A percentile compares a stretch with the other conserved stretches of the same genome.
Evolutionary conservation across 2,888 invertebrate genomes (phyloP).

Genomic region (Hypercompe scribonia): DNA sequence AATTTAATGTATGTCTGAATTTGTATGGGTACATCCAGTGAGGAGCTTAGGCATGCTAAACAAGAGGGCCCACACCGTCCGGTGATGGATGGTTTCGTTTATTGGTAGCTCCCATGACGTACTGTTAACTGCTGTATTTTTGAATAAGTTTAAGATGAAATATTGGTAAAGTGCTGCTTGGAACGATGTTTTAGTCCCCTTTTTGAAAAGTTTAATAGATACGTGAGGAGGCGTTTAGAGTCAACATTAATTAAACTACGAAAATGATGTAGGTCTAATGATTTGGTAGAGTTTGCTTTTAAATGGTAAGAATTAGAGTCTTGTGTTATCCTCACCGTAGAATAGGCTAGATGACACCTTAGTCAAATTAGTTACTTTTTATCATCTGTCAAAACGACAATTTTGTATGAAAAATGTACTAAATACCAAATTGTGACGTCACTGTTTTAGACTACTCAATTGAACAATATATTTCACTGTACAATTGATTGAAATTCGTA

Average conservation of each 20-base stretch:
- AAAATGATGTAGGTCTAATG: no score
- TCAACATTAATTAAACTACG: not conserved
- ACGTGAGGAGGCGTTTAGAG: not conserved
- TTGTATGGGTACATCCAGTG: not conserved
- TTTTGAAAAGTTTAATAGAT: not conserved
- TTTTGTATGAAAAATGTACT: no score
- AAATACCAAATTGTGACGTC: no score
- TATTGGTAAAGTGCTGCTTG: not conserved
- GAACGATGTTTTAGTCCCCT: not conserved
- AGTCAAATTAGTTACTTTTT: no score
- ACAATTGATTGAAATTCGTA: no score
- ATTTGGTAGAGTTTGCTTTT: not conserved
- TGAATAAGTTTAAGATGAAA: not conserved
- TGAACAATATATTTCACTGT: no score
- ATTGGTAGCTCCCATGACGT: slow-evolving; percentile 26
- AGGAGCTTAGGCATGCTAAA: slow-evolving; percentile 12
- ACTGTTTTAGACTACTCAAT: no score
- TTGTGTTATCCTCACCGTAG: not conserved
- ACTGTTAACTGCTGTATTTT: not conserved
- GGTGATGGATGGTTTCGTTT: slow-evolving; percentile 36
- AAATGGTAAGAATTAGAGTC: no score
- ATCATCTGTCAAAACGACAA: no score
- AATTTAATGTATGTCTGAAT: not conserved
- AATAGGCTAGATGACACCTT: no score
- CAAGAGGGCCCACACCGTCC: not conserved